Evolutionary conservation across 2,797 vertebrate species (phyloP), one percentile per base, ranked within the genome.

Genomic region (Zalophus californianus): DNA sequence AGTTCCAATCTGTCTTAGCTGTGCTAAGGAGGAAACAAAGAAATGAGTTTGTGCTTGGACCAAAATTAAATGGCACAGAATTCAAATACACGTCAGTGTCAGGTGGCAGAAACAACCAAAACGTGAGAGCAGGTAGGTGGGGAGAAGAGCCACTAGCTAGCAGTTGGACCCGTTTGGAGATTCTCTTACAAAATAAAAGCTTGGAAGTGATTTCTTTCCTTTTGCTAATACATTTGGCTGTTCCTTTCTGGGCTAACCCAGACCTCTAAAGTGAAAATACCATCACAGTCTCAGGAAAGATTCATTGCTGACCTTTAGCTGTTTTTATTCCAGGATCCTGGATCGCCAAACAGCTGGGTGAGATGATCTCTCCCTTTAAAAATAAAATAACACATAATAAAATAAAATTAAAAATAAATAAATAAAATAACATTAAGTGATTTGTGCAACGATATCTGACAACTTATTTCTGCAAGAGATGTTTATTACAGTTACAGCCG

Each of bases 301-400:
- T 32, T 78, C 48, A 91, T 32, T 70, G 48, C 86, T 85, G 83
- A 96, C 94, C 82, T 93, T 94, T 38, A 60, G n/a, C 23, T 88
- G 64, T 87, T 91, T 87, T 72, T 44, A 44, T 88, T 58, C 29
- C 78, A 48, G 78, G 29, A 82, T 80, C 58, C 23, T 48, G 27
- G 13, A 27, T 88, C 68, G 54, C 58, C 72, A 58, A 73, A 58
- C 72, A 88, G 89, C 82, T 91, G 86, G 35, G 20, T 38, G 85
- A 58, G 50, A 25, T n/a, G 35, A 50, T 6, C 44, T 88, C 90
- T 88, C 54, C 90, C 72, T 85, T 95, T 75, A 25, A 62, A 87
- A 86, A 54, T 41, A 32, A 90, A 75, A 52, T 38, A 70, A 41
- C 5, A 4, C 44, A 44, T 44, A 44, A 44, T 44, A 44, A 44